Conservation (phyloP, 2,888 invertebrate genomes). For the Osmoderma eremita region DNA sequence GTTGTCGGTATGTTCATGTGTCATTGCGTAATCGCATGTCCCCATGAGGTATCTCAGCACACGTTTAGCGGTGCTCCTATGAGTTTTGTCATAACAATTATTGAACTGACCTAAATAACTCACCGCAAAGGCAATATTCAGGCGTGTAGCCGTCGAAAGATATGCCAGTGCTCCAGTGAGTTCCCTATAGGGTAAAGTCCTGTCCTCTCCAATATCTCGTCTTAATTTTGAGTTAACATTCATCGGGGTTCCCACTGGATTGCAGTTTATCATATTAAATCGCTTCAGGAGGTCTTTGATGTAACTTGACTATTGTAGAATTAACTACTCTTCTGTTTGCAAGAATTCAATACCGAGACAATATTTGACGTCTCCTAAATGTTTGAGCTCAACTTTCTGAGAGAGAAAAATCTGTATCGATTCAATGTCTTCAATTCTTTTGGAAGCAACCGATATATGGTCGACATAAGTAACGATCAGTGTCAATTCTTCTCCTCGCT, state of each 20-base stretch:
- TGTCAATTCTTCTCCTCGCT: constrained; percentile 33
- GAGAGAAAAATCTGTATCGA: constrained; percentile 37
- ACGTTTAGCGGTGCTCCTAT: neutral
- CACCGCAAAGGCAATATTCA: constrained; percentile 48
- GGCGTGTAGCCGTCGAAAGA: constrained; percentile 44
- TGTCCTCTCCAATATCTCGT: neutral
- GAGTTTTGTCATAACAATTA: constrained; percentile 37
- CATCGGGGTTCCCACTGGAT: too few species aligned
- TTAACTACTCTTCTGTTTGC: constrained; percentile 35
- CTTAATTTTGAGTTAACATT: too few species aligned
- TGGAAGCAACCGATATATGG: neutral
- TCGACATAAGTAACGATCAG: constrained; percentile 46
- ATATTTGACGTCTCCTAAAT: constrained; percentile 46
- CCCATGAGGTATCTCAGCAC: neutral
- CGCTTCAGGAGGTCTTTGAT: constrained; percentile 48
- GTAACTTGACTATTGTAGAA: constrained; percentile 48
- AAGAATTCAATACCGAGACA: constrained; percentile 51
- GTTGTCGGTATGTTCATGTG: neutral
- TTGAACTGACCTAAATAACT: constrained; percentile 49
- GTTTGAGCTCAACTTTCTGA: constrained; percentile 29
- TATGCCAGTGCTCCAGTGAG: constrained; percentile 46
- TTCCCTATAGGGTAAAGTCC: constrained; percentile 36
- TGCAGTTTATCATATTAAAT: constrained; percentile 52
- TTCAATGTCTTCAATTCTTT: constrained; percentile 26
- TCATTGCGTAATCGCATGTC: neutral